phyloP scores from a whole-genome alignment of 2,888 invertebrate genomes.

The Drosophila anomalata region DNA sequence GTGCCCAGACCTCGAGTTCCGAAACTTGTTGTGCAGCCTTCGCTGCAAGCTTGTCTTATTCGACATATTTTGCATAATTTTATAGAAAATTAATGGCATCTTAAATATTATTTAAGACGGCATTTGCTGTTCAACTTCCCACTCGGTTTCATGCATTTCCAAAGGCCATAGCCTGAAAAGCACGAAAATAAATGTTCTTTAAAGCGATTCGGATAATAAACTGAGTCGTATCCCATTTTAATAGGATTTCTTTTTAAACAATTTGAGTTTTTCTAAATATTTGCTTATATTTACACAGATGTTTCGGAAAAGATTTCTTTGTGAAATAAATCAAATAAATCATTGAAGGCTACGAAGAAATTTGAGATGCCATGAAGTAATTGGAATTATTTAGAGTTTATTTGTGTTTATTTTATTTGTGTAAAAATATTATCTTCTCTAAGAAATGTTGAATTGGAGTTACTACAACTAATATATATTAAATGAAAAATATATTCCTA shows the following conservation, averaged over 20 bases:
- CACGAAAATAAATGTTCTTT: neutral
- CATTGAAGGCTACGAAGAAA: neutral
- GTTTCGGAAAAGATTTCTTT: neutral
- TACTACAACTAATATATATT: neutral
- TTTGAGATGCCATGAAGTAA: neutral
- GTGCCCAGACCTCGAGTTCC: neutral
- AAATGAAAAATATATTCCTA: neutral
- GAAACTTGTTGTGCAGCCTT: constrained; percentile 10
- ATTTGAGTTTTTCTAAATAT: neutral
- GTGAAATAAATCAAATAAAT: neutral
- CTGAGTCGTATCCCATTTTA: neutral
- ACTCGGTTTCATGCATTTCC: neutral
- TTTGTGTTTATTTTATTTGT: no score
- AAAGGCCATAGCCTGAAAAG: neutral
- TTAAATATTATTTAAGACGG: constrained; percentile 2
- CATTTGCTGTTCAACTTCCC: constrained; percentile 17
- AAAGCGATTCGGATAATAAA: neutral
- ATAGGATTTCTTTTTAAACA: neutral
- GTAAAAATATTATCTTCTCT: no score
- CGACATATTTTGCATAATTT: constrained; percentile 3
- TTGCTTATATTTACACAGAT: neutral
- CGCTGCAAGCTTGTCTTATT: constrained; percentile 3
- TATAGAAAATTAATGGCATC: constrained; percentile 11
- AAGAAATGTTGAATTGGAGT: no score
- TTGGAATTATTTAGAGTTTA: neutral